Base-by-base conservation (phyloP, 92 coral and sea anemone genomes). In the Plumapathes pennacea region DNA sequence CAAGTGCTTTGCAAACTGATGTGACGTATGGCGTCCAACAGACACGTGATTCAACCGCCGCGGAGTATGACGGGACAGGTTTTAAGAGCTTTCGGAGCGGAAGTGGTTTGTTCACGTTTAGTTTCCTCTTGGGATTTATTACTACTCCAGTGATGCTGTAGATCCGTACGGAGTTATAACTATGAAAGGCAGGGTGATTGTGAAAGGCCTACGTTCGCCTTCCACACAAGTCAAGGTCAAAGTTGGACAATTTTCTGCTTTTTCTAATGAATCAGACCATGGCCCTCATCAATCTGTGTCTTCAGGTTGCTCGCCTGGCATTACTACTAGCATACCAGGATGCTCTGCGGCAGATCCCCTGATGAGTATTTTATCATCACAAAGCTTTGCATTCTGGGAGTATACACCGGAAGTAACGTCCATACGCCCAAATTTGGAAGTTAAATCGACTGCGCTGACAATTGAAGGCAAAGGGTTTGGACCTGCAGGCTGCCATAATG, bases 321-420 rank as follows among this genome's bases (percentile, higher is more conserved):
- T 71, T 17, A 50, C 56, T 2, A 64, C 41, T 25, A 54, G 43
- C 11, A 54, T 67, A 15, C 50, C 77, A 26, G 20, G 23, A 42
- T 83, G 90, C 71, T 15, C 25, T 24, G 51, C 48, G 9, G 6
- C 32, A 17, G 61, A 29, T 19, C 52, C 54, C 46, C 29, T 46
- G 5, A 28, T 42, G 50, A 71, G 11, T 17, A 55, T 54, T 12
- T 29, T 36, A 8, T 14, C 62, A 10, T 44, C 58, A 10, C 47
- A 53, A 14, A 31, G 55, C 27, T 89, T 71, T 54, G 69, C 77
- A 39, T 89, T 80, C 54, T 72, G 67, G 58, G 71, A 73, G 34
- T 89, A 91, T 25, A 89, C 97, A 46, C 80, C 92, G 48, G 74
- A 64, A 77, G 89, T 89, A 22, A 80, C 74, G 49, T 69, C 83